Evolutionary conservation across 92 coral and sea anemone genomes (phyloP).

Genomic region (Palythoa grandis): DNA sequence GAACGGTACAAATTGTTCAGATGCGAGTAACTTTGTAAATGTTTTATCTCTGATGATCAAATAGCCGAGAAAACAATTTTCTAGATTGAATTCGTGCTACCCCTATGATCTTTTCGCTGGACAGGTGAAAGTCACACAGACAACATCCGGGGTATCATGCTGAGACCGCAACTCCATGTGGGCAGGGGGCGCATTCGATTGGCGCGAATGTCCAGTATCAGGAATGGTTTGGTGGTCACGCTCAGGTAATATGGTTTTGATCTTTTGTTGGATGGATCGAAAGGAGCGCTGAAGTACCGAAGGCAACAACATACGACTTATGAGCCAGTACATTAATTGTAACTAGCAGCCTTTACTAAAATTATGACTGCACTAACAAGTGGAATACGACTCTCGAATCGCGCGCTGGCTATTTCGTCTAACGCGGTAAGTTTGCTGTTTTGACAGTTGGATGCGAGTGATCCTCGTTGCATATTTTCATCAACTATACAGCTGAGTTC

Average conservation of each 20-base stretch:
- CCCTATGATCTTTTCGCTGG: slow-evolving; percentile 9
- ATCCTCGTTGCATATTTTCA: background rate
- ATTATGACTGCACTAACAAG: slow-evolving; percentile 39
- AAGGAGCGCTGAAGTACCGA: background rate
- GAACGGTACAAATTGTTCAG: background rate
- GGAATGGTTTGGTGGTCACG: slow-evolving; percentile 44
- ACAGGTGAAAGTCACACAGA: slow-evolving; percentile 38
- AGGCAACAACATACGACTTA: background rate
- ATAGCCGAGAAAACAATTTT: background rate
- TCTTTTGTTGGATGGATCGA: slow-evolving; percentile 29
- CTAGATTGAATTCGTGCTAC: background rate
- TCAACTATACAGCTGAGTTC: slow-evolving; percentile 23
- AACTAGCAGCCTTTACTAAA: slow-evolving; percentile 16
- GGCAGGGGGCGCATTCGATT: slow-evolving; percentile 48
- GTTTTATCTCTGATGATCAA: background rate
- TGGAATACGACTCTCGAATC: slow-evolving; percentile 32
- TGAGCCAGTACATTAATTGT: slow-evolving; percentile 14
- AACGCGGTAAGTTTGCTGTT: slow-evolving; percentile 43
- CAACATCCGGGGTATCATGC: slow-evolving; percentile 44
- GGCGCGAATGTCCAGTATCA: slow-evolving; percentile 41
- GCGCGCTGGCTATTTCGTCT: slow-evolving; percentile 24
- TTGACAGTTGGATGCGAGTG: slow-evolving; percentile 31
- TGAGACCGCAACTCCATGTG: slow-evolving; percentile 52
- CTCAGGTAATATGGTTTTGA: slow-evolving; percentile 28
- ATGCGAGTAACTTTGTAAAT: slow-evolving; percentile 2